These are phyloP conservation scores for Apogon talboti DNA, from an alignment of 2,797 vertebrate species.

Conservation along the genomic window DNA sequence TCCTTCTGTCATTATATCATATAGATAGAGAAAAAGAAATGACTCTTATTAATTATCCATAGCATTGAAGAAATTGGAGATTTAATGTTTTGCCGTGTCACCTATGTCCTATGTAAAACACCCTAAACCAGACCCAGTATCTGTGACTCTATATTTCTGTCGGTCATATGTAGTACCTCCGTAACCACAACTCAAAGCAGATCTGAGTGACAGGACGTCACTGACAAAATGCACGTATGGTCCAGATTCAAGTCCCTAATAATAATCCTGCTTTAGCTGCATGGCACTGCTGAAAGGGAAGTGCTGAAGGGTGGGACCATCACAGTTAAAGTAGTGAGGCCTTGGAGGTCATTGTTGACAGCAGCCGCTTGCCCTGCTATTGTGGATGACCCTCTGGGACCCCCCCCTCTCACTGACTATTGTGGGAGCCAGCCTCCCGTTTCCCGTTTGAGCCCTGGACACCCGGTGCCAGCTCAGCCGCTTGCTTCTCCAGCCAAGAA, in stretches of 20 bases:
- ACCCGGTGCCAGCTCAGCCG: constrained; percentile 65
- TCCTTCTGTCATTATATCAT: too few relatives aligned
- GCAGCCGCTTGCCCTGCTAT: constrained; percentile 74
- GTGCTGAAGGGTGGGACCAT: constrained; percentile 70
- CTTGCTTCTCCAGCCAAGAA: constrained; percentile 64
- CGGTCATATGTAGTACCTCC: constrained; percentile 4
- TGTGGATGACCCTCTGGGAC: constrained; percentile 74
- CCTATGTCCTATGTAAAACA: too few relatives aligned
- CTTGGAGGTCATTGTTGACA: constrained; percentile 77
- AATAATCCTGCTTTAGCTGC: constrained; percentile 59
- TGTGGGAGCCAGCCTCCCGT: constrained; percentile 77
- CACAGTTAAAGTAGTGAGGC: constrained; percentile 60
- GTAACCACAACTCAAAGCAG: constrained; percentile 28
- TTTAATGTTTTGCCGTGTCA: too few relatives aligned
- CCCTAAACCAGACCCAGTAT: too few relatives aligned
- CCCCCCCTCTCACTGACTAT: constrained; percentile 59
- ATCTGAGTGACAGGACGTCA: constrained; percentile 39
- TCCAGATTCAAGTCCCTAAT: constrained; percentile 47
- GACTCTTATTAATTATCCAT: too few relatives aligned
- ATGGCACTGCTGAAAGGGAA: constrained; percentile 65
- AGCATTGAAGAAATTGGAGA: too few relatives aligned
- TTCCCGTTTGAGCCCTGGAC: constrained; percentile 75
- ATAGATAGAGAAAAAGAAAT: too few relatives aligned
- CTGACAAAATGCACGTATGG: constrained; percentile 42
- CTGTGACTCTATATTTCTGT: too few relatives aligned